Evolutionary conservation across 2,797 vertebrate species (phyloP), one percentile per base, ranked within the genome.

Genomic region (Enteromius fasciolatus): DNA sequence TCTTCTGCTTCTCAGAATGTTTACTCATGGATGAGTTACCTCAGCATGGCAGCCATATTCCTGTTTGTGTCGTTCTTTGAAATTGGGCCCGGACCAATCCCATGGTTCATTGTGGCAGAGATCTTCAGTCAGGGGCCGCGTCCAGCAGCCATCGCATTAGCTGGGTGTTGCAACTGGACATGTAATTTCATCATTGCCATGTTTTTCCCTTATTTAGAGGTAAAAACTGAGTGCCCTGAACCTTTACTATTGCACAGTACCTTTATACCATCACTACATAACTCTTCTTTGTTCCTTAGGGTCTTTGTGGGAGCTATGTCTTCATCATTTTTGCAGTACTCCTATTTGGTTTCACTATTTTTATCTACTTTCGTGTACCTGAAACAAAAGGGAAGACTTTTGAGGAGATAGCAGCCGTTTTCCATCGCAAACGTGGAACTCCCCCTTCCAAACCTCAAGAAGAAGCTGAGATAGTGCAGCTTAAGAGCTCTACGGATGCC

Each of bases 101-200:
- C 98, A 5, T 99, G 98, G 98, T 99, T 99, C 76, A 98, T 99
- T 0, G 98, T 98, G 18, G 97, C 98, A 0, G 98, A 99, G n/a
- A 91, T 99, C 66, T 99, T 99, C 94, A 98, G 97, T 78, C 98
- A 99, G 91, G 98, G 97, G 14, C 97, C 98, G 0, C 96, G 98
- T 0, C 97, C 98, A 0, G 96, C 98, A 0, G 98, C 98, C 70
- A 94, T 99, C 0, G 96, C 98, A 0, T 67, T 99, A 0, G 96
- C 97, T 0, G 95, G 98, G 14, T 99, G 95, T 92, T 95, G 94
- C 93, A 99, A 99, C 92, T 99, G 98, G 98, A 93, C 94, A 84
- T 96, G 96, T 93, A 99, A 99, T 92, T 99, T 99, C 91, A 89
- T 98, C 1, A 85, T 99, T 18, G 98, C 91, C 74, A 96, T 99